Conservation (phyloP, 1,140 invertebrate genomes). For the Brachionus rotundiformis region DNA sequence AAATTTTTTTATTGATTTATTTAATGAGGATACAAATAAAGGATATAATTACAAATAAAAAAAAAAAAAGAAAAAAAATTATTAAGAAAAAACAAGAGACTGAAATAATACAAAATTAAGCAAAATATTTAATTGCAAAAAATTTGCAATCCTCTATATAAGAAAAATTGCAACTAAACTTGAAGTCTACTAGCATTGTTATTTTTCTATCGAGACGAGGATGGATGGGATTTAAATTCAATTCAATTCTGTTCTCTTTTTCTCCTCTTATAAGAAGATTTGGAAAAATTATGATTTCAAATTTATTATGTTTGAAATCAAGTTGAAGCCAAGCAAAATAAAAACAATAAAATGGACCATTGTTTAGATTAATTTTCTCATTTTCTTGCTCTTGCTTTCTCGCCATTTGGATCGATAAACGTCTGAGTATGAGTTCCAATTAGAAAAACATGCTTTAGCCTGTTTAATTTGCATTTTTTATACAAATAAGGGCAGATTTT, state of each 20-base stretch:
- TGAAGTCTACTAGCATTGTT: neutral
- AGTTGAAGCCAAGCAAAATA: neutral
- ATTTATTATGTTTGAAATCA: slow-evolving; percentile 18
- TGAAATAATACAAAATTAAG: neutral
- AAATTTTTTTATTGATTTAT: neutral
- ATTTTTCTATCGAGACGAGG: slow-evolving; percentile 4
- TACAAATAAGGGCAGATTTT: slow-evolving; percentile 42
- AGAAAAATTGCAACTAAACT: neutral
- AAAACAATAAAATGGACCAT: slow-evolving; percentile 36
- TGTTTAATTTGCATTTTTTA: slow-evolving; percentile 35
- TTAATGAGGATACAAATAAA: slow-evolving; percentile 5
- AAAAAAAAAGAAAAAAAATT: neutral
- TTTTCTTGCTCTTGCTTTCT: neutral
- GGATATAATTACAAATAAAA: neutral
- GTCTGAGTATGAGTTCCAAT: neutral
- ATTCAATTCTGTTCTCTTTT: neutral
- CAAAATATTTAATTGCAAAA: slow-evolving; percentile 6
- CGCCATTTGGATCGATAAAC: neutral
- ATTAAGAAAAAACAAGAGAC: neutral
- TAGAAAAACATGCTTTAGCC: slow-evolving; percentile 30
- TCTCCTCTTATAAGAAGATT: neutral
- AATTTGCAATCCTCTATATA: neutral
- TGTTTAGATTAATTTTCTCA: neutral
- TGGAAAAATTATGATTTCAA: slow-evolving; percentile 23
- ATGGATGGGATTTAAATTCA: slow-evolving; percentile 4